Evolutionary conservation across 2,888 invertebrate genomes (phyloP), one percentile per base, ranked within the genome.

Genomic region (Cataglyphis cursor): DNA sequence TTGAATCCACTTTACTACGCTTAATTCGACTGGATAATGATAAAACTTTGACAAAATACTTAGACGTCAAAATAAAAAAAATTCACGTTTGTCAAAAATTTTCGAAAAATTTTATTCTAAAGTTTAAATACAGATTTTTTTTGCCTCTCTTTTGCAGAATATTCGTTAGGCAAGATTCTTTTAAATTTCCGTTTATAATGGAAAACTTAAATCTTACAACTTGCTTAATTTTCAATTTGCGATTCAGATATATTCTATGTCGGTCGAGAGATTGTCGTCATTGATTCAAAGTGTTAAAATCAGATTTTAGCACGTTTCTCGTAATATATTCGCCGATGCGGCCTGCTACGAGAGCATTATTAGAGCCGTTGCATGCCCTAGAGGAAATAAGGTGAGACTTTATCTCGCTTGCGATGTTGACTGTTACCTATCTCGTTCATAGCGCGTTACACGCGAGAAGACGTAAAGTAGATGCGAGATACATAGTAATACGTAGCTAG

Each of bases 251-350:
- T 54, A 66, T 76, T 76, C 65, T 35, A 62, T 12, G 65, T 64
- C 54, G 38, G 24, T 70, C 44, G 44, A 48, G 44, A 68, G 75
- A 78, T 78, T 59, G 41, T 21, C 59, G 18, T 78, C 59, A 57
- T 68, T 59, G 44, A 78, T 68, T 78, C 78, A 70, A 70, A 70
- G 44, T 70, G 70, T 70, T 80, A 61, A 80, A 80, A 70, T n/a
- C 65, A 66, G 44, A 68, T 68, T 78, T 68, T 78, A 59, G 78
- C 78, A 70, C 78, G 44, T 59, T 68, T 68, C 68, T 44, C 59
- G 59, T 68, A 31, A 68, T 59, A 15, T 61, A 59, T 70, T 78
- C 59, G 35, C 48, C 59, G 44, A 68, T 78, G 59, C 68, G 35
- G 44, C 68, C 70, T 59, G 18, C 24, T 48, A 35, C 21, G 21